Base-by-base conservation (phyloP, 2,113 vertebrate species). In the Cygnus buccinator region DNA sequence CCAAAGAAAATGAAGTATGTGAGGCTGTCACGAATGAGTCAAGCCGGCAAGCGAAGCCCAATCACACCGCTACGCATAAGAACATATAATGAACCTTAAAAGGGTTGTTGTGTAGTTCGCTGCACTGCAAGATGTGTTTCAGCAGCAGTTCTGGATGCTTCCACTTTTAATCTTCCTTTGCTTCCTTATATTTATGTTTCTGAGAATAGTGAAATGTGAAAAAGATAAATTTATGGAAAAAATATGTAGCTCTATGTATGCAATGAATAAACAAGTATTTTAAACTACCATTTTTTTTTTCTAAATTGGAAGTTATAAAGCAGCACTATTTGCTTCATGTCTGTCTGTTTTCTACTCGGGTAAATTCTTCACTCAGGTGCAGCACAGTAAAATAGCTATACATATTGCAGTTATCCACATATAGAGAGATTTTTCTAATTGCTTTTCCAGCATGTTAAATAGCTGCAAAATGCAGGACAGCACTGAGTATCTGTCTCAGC, bases 181-280 rank as follows among this genome's bases (percentile, higher is more conserved):
- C 41, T 57, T 46, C 83, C 72, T 54, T 23, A 39, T 44, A 66
- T 58, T 92, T 41, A 33, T 28, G 78, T 59, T 88, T 65, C 82
- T 31, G 25, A 46, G 82, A 57, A 87, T 46, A 79, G 79, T 9
- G 61, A 91, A 65, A 85, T 13, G 65, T 67, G 87, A 93, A 61
- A 35, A 12, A 84, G 87, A 37, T 3, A 29, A 63, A 89, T 44
- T 37, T 10, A 19, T 2, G 48, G 82, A 15, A 2, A 44, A 35
- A 55, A 3, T 0, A 7, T 1, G 0, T 3, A 6, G 65, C 41
- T 71, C 48, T 50, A 2, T 20, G 11, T 22, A 3, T 2, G 25
- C 41, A 59, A 28, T 15, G 66, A 93, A 37, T 26, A 81, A 83
- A 74, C 41, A 65, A 59, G 48, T 3, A 19, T 76, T 88, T 79